Evolutionary conservation across 2,797 vertebrate genomes (phyloP), one percentile per base, ranked within the genome.

Genomic region (Diceros bicornis): DNA sequence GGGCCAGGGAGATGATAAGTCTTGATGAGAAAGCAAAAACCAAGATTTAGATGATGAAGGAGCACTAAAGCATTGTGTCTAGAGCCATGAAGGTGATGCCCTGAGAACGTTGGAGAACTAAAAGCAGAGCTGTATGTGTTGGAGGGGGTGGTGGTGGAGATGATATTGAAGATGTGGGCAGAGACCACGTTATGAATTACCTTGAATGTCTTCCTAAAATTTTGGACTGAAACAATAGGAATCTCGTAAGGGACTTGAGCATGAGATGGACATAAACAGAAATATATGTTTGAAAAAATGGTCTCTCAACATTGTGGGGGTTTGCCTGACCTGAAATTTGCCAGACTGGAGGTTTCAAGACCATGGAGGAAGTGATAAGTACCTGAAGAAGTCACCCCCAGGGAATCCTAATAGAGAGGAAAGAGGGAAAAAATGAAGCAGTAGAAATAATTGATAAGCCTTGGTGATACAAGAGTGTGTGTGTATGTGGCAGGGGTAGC

Each of bases 191-290:
- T 66, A 50, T 68, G 27, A 77, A 34, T 11, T 29, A 50, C 12
- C 4, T 83, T 84, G 34, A 91, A 89, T 66, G 29, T 34, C 37
- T 79, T 64, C 27, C 34, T 96, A 74, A 89, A 95, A 64, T 55
- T 91, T n/a, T 97, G 10, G 23, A 41, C 25, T 29, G 61, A 94
- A 92, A 12, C 29, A 59, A 44, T 68, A 14, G 25, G 6, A 84
- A 84, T 95, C 21, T 21, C 20, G 93, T n/a, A 44, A 75, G 12
- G 16, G 23, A 71, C 14, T 27, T 44, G 23, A 74, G 17, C 23
- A 37, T 86, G 44, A 47, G 47, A 68, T 69, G 57, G 47, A 71
- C 32, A n/a, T 1, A 84, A 66, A 47, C 27, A 61, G 27, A 75
- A n/a, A 78, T n/a, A 12, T 29, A 21, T 27, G 10, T 92, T 93